Evolutionary conservation across 2,797 vertebrate species (phyloP), one percentile per base, ranked within the genome.

Genomic region (Mus minutoides): DNA sequence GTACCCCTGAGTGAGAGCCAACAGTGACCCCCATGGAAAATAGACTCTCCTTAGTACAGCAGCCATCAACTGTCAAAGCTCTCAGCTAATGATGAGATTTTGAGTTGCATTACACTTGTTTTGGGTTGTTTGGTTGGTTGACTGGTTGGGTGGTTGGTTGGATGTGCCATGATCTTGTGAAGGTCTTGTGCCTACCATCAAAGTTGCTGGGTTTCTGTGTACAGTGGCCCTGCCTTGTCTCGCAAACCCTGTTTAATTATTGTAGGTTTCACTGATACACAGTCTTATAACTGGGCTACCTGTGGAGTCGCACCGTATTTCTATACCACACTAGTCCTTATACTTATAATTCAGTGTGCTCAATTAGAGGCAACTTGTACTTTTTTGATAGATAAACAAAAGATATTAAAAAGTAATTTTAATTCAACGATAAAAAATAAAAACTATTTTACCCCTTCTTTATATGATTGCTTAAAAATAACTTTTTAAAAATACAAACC

Each of bases 1-100:
- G 6, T 22, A 2, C 26, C 10, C 34, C 17, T 22, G 17, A 22
- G 5, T 49, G 10, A 67, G 31, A 13, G 11, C 16, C 19, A 21
- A 49, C 3, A 2, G 6, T 14, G 3, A 49, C 43, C 3, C 3
- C 31, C 8, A 12, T 24, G 31, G 21, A n/a, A 24, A n/a, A 3
- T 34, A 85, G 43, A 67, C 4, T 67, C 12, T 67, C 3, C 43
- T 14, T 49, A 49, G 9, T 14, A n/a, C 43, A 22, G 19, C 6
- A 67, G 7, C 12, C 43, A 52, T 67, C 62, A 67, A n/a, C 4
- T 16, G 1, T 12, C 62, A 14, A n/a, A 16, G 19, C 11, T 49
- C 21, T 64, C 6, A 24, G 19, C 21, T 67, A 24, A 34, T 64
- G 29, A 64, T 29, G 29, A 67, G 10, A 49, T 12, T 22, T 22